Conservation (phyloP, 30 jellyfish, hydroid and myxozoan species). For the Pelagia noctiluca region DNA sequence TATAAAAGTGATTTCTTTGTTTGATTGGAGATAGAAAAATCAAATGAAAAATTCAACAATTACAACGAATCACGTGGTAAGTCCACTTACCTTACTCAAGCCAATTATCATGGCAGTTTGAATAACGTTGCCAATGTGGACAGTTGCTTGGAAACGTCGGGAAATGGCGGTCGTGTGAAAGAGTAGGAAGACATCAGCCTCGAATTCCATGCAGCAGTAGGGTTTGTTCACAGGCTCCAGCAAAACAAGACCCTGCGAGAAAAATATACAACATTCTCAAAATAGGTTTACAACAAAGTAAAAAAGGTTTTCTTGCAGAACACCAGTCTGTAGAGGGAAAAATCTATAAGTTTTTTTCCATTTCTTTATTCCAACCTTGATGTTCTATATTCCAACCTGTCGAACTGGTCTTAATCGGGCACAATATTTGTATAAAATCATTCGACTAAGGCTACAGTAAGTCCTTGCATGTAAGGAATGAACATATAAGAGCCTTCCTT, state of each 20-base stretch:
- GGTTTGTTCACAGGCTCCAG: constrained; percentile 76
- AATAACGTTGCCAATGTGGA: constrained; percentile 93
- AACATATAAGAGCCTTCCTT: too few species aligned
- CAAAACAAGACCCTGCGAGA: constrained; percentile 87
- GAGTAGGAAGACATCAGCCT: constrained; percentile 91
- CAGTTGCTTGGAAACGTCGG: constrained; percentile 91
- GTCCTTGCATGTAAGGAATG: too few species aligned
- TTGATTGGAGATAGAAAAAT: too few species aligned
- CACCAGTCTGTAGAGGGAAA: background rate
- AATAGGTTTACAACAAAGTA: background rate
- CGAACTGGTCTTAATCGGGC: too few species aligned
- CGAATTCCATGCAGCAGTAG: constrained; percentile 84
- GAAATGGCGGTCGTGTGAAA: constrained; percentile 96
- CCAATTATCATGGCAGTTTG: constrained; percentile 89
- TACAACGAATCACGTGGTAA: too few species aligned
- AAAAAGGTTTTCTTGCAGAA: constrained; percentile 7
- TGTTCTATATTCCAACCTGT: too few species aligned
- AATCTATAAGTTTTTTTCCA: too few species aligned
- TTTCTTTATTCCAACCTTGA: too few species aligned
- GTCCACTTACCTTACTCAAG: constrained; percentile 80
- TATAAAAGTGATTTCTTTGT: too few species aligned
- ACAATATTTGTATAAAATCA: too few species aligned
- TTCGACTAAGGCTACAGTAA: too few species aligned
- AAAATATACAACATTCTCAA: background rate
- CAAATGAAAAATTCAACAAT: too few species aligned